Evolutionary conservation across 2,888 invertebrate species (phyloP).

Genomic region (Thymelicus acteon): DNA sequence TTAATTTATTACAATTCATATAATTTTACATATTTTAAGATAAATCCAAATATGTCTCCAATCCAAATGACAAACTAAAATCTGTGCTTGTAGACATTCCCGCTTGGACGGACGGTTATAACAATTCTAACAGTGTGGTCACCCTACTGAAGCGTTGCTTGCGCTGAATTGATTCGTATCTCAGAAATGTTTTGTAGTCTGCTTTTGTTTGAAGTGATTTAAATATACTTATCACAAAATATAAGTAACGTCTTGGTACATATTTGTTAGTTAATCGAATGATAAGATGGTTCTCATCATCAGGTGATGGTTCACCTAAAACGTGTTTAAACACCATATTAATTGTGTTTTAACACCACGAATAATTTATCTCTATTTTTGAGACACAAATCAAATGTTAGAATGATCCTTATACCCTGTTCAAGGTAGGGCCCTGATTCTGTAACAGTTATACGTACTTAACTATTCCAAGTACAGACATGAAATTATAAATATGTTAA

Average conservation of each 20-base stretch:
- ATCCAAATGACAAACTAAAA: constrained; percentile 47
- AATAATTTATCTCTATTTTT: constrained; percentile 7
- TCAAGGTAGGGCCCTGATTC: constrained; percentile 29
- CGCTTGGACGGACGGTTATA: constrained; percentile 75
- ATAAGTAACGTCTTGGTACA: no score
- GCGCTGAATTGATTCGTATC: constrained; percentile 37
- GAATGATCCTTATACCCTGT: constrained; percentile 35
- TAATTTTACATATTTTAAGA: background rate
- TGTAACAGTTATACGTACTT: background rate
- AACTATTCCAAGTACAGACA: constrained; percentile 15
- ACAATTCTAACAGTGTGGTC: constrained; percentile 58
- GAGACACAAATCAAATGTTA: constrained; percentile 28
- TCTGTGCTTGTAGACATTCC: constrained; percentile 64
- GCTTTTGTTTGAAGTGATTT: no score
- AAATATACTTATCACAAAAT: no score
- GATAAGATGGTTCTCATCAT: no score
- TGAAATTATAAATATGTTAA: no score
- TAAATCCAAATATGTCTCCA: constrained; percentile 22
- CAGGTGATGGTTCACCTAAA: no score
- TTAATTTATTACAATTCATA: background rate
- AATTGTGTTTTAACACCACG: background rate
- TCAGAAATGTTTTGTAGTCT: constrained; percentile 18
- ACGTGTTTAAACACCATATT: no score
- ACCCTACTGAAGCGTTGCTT: constrained; percentile 48
- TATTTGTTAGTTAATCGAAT: no score